phyloP scores from a whole-genome alignment of 2,797 vertebrate genomes.

The Poecilia gillii region DNA sequence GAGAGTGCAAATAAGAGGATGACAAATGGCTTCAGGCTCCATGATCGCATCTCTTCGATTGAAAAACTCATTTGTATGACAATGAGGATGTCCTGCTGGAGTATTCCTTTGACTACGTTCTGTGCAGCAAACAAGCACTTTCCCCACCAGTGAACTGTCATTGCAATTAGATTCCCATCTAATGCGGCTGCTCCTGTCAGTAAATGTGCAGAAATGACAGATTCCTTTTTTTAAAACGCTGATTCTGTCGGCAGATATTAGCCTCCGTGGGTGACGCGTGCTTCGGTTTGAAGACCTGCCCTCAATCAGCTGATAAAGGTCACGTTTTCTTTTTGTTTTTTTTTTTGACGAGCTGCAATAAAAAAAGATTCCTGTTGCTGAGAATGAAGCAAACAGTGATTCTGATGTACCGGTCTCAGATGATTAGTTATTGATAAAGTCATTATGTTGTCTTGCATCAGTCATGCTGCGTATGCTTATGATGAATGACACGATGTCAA shows the following conservation, averaged over 20 bases:
- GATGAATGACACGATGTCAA: slow-evolving; percentile 43
- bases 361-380: slow-evolving; percentile 10
- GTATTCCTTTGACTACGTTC: slow-evolving; percentile 17
- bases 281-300: background rate
- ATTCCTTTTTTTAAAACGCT: slow-evolving; percentile 12
- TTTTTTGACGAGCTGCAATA: slow-evolving; percentile 42
- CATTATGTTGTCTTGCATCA: slow-evolving; percentile 48
- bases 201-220: slow-evolving; percentile 5
- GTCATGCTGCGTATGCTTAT: slow-evolving; percentile 43
- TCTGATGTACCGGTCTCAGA: slow-evolving; percentile 49
- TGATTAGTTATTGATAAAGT: slow-evolving; percentile 67
- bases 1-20: slow-evolving; percentile 46
- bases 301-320: slow-evolving; percentile 38
- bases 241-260: slow-evolving; percentile 28
- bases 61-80: slow-evolving; percentile 55
- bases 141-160: slow-evolving; percentile 13
- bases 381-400: slow-evolving; percentile 27
- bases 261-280: background rate
- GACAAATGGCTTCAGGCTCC: slow-evolving; percentile 56
- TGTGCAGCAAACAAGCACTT: slow-evolving; percentile 33
- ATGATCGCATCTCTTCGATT: slow-evolving; percentile 40
- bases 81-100: slow-evolving; percentile 20
- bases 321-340: slow-evolving; percentile 6
- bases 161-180: slow-evolving; percentile 30
- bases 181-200: slow-evolving; percentile 12